phyloP scores from a whole-genome alignment of 2,113 vertebrate species.

The Cinclus mexicanus region DNA sequence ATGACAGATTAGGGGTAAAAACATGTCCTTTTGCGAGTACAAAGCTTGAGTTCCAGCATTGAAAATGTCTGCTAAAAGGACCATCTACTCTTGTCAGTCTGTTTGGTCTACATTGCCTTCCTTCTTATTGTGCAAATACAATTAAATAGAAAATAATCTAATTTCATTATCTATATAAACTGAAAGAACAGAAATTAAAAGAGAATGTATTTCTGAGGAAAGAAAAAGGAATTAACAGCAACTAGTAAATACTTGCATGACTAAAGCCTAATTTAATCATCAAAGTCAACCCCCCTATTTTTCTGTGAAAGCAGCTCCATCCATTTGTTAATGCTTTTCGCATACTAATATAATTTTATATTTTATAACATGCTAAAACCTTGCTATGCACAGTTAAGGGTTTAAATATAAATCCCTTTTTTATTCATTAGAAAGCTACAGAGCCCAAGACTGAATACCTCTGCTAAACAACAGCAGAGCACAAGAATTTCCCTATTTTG shows the following conservation, averaged over 20 bases:
- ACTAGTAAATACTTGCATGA: neutral
- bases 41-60: neutral
- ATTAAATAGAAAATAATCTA: neutral
- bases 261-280: neutral
- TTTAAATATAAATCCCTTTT: constrained; percentile 21
- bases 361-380: neutral
- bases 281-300: neutral
- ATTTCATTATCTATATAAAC: neutral
- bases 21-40: neutral
- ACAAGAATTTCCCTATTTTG: neutral
- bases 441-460: neutral
- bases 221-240: neutral
- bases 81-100: neutral
- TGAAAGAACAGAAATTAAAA: neutral
- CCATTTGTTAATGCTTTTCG: neutral
- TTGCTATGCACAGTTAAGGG: neutral
- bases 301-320: neutral
- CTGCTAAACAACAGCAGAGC: neutral
- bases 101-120: neutral
- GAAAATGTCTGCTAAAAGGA: neutral
- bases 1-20: neutral
- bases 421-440: constrained; percentile 8
- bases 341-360: neutral
- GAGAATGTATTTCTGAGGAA: neutral
- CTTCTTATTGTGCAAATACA: neutral